A percentile compares a stretch with the other conserved stretches of the same genome.
Evolutionary conservation across 2,888 invertebrate species (phyloP).

Genomic region (Chamaedrilus cognettii): DNA sequence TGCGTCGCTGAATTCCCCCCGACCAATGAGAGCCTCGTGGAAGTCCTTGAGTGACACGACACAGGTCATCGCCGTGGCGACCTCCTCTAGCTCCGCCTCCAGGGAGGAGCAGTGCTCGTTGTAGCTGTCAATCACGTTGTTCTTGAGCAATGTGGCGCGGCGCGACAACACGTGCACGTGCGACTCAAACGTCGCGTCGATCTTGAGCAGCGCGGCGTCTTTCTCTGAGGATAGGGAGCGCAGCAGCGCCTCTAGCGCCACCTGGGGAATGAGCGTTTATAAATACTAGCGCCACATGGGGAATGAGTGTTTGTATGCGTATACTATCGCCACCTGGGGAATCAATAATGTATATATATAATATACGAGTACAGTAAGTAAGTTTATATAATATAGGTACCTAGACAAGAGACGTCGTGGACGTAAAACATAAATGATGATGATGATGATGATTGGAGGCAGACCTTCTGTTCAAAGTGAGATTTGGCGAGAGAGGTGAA

Average conservation of each 20-base stretch:
- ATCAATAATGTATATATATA: no score
- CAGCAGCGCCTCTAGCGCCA: constrained; percentile 33
- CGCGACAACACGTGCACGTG: constrained; percentile 37
- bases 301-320: no score
- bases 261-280: constrained; percentile 2
- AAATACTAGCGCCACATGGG: no score
- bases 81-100: constrained; percentile 38
- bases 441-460: no score
- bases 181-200: constrained; percentile 38
- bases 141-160: constrained; percentile 39
- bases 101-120: constrained; percentile 35
- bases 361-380: no score
- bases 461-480: no score
- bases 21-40: constrained; percentile 35
- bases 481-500: no score
- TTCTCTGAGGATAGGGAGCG: constrained; percentile 37
- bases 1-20: constrained; percentile 32
- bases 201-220: constrained; percentile 37
- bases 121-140: constrained; percentile 41
- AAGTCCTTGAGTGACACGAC: constrained; percentile 40
- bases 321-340: no score
- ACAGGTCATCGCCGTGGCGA: constrained; percentile 40
- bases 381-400: no score
- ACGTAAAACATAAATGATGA: no score
- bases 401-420: no score